phyloP scores from a whole-genome alignment of 2,888 invertebrate species.

The Phrixothrix hirtus region DNA sequence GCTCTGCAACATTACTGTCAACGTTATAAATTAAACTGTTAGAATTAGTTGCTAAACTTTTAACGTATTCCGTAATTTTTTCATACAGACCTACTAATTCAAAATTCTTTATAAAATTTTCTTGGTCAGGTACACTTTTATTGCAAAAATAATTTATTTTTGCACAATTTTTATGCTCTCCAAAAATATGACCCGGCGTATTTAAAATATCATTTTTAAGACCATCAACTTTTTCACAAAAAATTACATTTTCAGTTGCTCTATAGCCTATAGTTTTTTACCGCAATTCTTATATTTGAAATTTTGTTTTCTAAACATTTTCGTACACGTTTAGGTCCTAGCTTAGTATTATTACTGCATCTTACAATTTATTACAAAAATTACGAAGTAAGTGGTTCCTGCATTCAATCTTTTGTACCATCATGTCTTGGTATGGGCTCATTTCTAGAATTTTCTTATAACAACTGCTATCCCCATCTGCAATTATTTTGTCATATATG shows the following conservation, averaged over 20 bases:
- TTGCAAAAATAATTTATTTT: conserved; percentile 13
- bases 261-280: too few species aligned
- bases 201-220: conserved; percentile 16
- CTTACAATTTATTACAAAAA: conserved; percentile 20
- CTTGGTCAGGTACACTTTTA: neutral
- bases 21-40: conserved; percentile 16
- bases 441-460: conserved; percentile 16
- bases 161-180: conserved; percentile 13
- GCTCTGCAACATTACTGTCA: conserved; percentile 12
- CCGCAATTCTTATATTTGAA: too few species aligned
- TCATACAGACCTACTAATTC: conserved; percentile 9
- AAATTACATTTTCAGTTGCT: conserved; percentile 3
- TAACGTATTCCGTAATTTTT: conserved; percentile 1
- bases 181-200: conserved; percentile 13
- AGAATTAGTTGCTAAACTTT: conserved; percentile 4
- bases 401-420: conserved; percentile 30
- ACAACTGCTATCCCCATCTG: conserved; percentile 29
- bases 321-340: neutral
- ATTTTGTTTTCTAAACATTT: conserved; percentile 5
- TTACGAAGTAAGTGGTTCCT: conserved; percentile 31
- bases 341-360: neutral
- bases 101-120: conserved; percentile 6
- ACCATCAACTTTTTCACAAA: conserved; percentile 4
- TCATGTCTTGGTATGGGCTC: conserved; percentile 14
- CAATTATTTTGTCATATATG: conserved; percentile 28